Percentiles rank a stretch among this genome's conserved stretches.
These are phyloP conservation scores for Nesogale talazaci DNA, from an alignment of 2,113 vertebrate genomes.

Conservation along the genomic window DNA sequence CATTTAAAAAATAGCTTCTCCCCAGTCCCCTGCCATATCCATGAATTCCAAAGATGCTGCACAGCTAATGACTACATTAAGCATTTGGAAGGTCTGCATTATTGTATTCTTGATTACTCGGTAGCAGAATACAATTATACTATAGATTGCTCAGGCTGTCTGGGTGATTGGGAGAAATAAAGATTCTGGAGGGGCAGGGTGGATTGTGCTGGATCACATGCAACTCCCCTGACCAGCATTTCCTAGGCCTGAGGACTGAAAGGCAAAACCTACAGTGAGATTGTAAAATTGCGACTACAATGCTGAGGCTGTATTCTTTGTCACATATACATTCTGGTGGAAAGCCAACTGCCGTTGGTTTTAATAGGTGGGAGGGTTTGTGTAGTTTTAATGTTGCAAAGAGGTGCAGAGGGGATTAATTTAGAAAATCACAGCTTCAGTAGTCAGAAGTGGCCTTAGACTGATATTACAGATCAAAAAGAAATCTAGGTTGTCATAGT, in stretches of 20 bases:
- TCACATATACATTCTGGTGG: constrained; percentile 52
- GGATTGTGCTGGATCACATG: constrained; percentile 33
- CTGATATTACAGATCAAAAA: constrained; percentile 42
- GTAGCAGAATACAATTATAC: constrained; percentile 61
- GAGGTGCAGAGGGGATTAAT: neutral
- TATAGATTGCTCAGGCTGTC: constrained; percentile 49
- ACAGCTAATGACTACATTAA: constrained; percentile 69
- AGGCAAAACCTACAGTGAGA: constrained; percentile 61
- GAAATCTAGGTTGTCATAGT: neutral
- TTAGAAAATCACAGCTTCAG: constrained; percentile 20
- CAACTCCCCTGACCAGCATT: neutral
- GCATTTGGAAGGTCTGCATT: constrained; percentile 66
- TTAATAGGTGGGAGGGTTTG: constrained; percentile 56
- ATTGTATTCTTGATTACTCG: constrained; percentile 34
- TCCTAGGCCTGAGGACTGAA: constrained; percentile 48
- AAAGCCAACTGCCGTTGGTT: constrained; percentile 68
- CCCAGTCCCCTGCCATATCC: constrained; percentile 9
- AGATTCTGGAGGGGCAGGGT: constrained; percentile 27
- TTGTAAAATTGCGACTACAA: constrained; percentile 59
- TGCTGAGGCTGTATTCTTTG: neutral
- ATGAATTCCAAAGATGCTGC: constrained; percentile 57
- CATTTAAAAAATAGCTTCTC: constrained; percentile 62
- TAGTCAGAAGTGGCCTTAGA: constrained; percentile 53
- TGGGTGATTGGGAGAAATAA: constrained; percentile 56
- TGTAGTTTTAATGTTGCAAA: constrained; percentile 61